Evolutionary conservation across 2,113 vertebrate genomes (phyloP).

Genomic region (Rynchops niger): DNA sequence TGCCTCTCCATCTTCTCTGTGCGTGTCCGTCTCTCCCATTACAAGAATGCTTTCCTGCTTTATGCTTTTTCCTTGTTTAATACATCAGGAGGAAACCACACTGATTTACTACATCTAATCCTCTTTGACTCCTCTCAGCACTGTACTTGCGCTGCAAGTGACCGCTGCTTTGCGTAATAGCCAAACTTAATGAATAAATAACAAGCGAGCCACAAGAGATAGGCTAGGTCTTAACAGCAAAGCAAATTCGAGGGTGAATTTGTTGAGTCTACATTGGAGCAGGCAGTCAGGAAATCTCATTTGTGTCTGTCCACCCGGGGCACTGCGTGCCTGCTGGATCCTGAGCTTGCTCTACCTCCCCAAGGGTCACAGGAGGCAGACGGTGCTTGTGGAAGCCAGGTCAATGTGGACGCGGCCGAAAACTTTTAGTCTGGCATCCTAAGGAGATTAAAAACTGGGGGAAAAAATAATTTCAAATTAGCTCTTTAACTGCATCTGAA

Average conservation of each 20-base stretch:
- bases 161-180: background rate
- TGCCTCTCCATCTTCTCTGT: background rate
- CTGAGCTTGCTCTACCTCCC: background rate
- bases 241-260: background rate
- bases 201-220: accelerated
- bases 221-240: background rate
- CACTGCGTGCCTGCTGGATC: background rate
- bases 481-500: background rate
- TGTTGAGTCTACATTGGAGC: background rate
- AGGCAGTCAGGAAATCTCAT: background rate
- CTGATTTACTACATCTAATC: background rate
- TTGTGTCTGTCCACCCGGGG: background rate
- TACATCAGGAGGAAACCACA: background rate
- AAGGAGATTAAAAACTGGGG: background rate
- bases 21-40: background rate
- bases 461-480: accelerated
- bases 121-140: background rate
- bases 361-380: background rate
- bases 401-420: background rate
- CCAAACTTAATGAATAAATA: background rate
- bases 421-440: background rate
- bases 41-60: background rate
- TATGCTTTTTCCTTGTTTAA: background rate
- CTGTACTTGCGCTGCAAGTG: background rate
- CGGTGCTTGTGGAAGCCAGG: background rate